Evolutionary conservation across 2,113 vertebrate genomes (phyloP), one percentile per base, ranked within the genome.

Genomic region (Lasiurus cinereus): DNA sequence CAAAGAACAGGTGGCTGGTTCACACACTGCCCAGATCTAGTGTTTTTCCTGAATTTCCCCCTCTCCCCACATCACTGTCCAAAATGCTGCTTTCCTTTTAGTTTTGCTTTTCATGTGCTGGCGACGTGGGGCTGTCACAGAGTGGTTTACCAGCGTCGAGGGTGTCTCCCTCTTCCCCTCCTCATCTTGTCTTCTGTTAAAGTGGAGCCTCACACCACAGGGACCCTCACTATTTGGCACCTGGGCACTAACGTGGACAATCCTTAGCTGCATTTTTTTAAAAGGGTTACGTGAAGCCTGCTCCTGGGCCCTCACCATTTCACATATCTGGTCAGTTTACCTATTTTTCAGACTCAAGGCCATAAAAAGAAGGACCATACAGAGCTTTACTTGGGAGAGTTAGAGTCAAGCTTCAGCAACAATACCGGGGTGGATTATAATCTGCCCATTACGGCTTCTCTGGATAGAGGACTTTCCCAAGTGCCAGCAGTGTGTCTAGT

Each of bases 31-130:
- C n/a, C 33, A 19, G 33, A 29, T 73, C 10, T 24, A 36, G 66
- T 39, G 62, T 78, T 87, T 72, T 83, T 87, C 43, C 62, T 87
- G 79, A 64, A 73, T 83, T 82, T 73, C 64, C 77, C 77, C 62
- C n/a, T 0, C 15, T 83, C 76, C 78, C 64, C 77, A 76, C 62
- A 29, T 0, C 18, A 79, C 33, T 27, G n/a, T 62, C 78, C 14
- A 86, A 90, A 96, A 73, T 22, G 62, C 14, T 15, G 73, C 54
- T 72, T 66, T 83, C 33, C 54, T 88, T 84, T 84, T 11, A 29
- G 6, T 87, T 93, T 83, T 74, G 27, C 78, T 83, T 72, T 91
- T 80, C 59, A 50, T 5, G 22, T 88, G 2, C 12, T 67, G 73
- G 87, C 36, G 13, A 72, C 27, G 22, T 13, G 33, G 29, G 80